Conservation (phyloP, 2,888 invertebrate species). For the Pheosia gnoma region DNA sequence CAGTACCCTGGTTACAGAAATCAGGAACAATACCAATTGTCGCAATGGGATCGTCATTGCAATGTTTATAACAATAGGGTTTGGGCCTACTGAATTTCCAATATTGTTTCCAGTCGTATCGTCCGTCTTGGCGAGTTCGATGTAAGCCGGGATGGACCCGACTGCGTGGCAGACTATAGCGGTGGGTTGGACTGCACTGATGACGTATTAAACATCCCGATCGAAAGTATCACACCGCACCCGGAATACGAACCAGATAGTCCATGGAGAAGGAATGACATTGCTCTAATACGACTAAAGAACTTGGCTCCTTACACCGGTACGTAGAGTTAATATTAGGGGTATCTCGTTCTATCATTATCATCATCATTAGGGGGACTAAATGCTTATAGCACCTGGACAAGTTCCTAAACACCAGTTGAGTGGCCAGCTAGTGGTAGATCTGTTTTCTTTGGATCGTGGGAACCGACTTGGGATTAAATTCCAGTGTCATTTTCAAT, state of each 20-base stretch:
- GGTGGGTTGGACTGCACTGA: constrained; percentile 20
- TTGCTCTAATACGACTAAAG: constrained; percentile 21
- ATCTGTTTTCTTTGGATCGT: no score
- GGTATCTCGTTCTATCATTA: neutral
- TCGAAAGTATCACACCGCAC: constrained; percentile 21
- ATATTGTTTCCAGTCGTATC: constrained; percentile 10
- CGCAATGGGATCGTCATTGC: no score
- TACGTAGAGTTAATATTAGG: neutral
- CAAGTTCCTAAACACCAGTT: no score
- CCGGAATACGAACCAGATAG: constrained; percentile 15
- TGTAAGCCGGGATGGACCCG: constrained; percentile 13
- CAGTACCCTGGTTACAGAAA: no score
- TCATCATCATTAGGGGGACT: neutral
- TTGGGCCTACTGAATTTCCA: neutral
- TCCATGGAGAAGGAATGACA: constrained; percentile 16
- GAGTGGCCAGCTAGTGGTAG: no score
- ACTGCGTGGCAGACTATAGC: constrained; percentile 12
- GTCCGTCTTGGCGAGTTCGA: constrained; percentile 28
- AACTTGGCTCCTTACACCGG: constrained; percentile 10
- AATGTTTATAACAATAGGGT: neutral
- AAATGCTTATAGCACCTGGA: no score
- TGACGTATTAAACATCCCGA: constrained; percentile 10
- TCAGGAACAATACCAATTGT: no score
- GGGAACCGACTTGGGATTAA: no score
- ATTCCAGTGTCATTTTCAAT: no score